Evolutionary conservation across 2,797 vertebrate species (phyloP).

Genomic region (Heliangelus exortis): DNA sequence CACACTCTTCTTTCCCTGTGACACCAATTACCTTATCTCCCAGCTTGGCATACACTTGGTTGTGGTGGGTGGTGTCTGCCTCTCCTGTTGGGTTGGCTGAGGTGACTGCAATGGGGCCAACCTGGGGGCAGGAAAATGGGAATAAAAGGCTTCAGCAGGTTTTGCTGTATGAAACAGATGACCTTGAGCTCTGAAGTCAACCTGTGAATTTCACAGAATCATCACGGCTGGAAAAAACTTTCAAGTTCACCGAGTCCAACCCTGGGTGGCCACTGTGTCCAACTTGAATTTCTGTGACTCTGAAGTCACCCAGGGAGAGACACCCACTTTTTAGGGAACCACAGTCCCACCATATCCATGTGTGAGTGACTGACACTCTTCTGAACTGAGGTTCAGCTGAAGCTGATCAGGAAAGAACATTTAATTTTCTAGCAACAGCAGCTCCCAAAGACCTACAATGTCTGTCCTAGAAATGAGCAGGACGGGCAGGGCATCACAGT

Average conservation of each 20-base stretch:
- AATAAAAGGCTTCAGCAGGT: background rate
- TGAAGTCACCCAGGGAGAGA: background rate
- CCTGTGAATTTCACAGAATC: background rate
- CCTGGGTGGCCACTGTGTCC: too few species aligned
- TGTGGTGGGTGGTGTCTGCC: slow-evolving; percentile 93
- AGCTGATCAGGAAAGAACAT: background rate
- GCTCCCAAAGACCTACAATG: background rate
- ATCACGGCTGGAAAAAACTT: too few species aligned
- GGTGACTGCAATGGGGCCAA: slow-evolving; percentile 90
- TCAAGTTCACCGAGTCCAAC: too few species aligned
- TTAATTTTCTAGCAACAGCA: background rate
- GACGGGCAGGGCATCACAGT: background rate
- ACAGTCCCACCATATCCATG: background rate
- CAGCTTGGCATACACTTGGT: slow-evolving; percentile 90
- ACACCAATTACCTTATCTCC: slow-evolving; percentile 83
- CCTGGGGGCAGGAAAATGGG: slow-evolving; percentile 63
- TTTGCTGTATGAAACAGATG: background rate
- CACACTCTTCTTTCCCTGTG: background rate
- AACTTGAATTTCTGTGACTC: background rate
- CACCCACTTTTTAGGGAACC: background rate
- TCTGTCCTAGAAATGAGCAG: background rate
- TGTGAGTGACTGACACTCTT: background rate
- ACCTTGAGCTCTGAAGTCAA: background rate
- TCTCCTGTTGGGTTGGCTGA: slow-evolving; percentile 93
- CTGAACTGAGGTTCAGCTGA: background rate